Evolutionary conservation across 2,113 vertebrate species (phyloP), one percentile per base, ranked within the genome.

Genomic region (Pampusana beccarii): DNA sequence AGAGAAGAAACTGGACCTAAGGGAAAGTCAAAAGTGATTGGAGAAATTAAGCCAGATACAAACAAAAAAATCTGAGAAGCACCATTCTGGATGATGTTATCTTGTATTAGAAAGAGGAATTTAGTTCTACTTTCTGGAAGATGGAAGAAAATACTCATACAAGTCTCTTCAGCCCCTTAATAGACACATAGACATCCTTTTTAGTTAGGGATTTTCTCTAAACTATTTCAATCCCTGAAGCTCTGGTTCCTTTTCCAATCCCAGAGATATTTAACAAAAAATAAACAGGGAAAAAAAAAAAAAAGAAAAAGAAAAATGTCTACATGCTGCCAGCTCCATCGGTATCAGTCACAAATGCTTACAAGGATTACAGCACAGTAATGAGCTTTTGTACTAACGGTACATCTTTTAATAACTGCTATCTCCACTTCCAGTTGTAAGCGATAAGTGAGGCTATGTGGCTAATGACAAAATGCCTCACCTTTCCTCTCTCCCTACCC

Each of bases 351-450:
- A 91, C 92, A 96, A 97, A 95, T 84, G 42, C 81, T 95, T 95
- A 93, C 90, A 97, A 93, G 94, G 80, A 97, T 96, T 97, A 92
- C 80, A 90, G 48, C 0, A 0, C 0, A 0, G 86, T 96, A 97
- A 95, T 96, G 92, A 97, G 93, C 84, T 96, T 96, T 94, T 79
- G 40, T 94, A 84, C 75, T 95, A 95, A 96, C 92, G 72, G 71
- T 91, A 90, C 94, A 91, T 91, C 87, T 95, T 94, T 93, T 97
- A 97, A 97, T 95, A 92, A 90, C 61, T 80, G 57, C 86, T 95
- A 97, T 92, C 91, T 93, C 31, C 46, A 73, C 75, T 93, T 97
- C 84, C 95, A 97, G 72, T 96, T 96, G 57, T 84, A 96, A 96
- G 89, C 58, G 89, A 86, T 96, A 96, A 95, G 84, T 90, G 78